Conservation (phyloP, 2,113 vertebrate species). For the Albula goreensis region DNA sequence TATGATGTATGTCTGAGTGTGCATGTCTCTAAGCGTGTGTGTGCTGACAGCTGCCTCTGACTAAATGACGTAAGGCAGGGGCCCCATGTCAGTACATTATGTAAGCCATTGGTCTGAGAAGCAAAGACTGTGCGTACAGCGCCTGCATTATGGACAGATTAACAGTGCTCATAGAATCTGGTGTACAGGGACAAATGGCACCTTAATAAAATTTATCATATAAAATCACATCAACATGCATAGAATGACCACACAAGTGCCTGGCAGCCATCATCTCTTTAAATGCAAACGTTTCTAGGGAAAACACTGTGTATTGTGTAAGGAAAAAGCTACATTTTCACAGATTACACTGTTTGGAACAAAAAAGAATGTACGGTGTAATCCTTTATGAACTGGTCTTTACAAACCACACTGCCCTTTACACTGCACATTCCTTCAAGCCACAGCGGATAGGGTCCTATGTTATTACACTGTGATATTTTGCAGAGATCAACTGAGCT, state of each 20-base stretch:
- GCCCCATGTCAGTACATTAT: constrained; percentile 70
- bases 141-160: constrained; percentile 60
- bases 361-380: constrained; percentile 1
- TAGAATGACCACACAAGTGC: constrained; percentile 17
- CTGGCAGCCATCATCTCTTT: not conserved
- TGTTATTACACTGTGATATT: constrained; percentile 17
- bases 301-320: too few relatives aligned
- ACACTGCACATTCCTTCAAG: constrained; percentile 1
- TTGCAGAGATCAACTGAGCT: constrained; percentile 55
- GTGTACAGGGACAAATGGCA: constrained; percentile 45
- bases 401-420: not conserved
- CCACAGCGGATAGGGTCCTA: constrained; percentile 29
- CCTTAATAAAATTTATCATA: constrained; percentile 45
- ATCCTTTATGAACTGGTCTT: not conserved
- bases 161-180: constrained; percentile 51
- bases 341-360: not conserved
- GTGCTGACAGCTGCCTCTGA: constrained; percentile 73
- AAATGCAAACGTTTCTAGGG: not conserved
- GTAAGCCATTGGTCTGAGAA: constrained; percentile 67
- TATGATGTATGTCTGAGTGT: constrained; percentile 21
- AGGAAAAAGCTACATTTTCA: not conserved
- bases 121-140: constrained; percentile 36
- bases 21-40: constrained; percentile 26
- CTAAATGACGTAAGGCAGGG: constrained; percentile 66
- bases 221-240: constrained; percentile 43